Base-by-base conservation (phyloP, 1,140 invertebrate species). In the Drosophila pectinifera region DNA sequence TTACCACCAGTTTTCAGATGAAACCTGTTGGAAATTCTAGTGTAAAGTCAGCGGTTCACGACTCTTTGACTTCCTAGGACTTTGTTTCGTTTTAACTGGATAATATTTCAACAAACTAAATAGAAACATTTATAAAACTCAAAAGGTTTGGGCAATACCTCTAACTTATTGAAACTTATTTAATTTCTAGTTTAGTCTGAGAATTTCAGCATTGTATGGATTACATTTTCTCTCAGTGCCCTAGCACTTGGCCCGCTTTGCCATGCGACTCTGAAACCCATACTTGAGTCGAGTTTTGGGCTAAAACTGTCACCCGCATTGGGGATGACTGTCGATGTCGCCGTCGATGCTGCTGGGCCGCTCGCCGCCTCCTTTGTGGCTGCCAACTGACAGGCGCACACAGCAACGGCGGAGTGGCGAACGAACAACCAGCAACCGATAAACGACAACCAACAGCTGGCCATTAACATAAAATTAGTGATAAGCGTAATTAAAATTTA, bases 381-480 rank as follows among this genome's bases (percentile, higher is more conserved):
- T 28, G 58, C 58, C 43, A 62, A 54, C 45, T 38, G 41, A 38
- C 42, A 61, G 46, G 20, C 28, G n/a, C 57, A 63, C 36, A 49
- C 28, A 45, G 34, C 3, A 54, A 28, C 26, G 24, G 46, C 14
- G 34, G 31, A 51, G 26, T 8, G 6, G 7, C 39, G 28, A 41
- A 31, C 51, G 51, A 45, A 58, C 56, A 65, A 26, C 43, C 64
- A 49, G 36, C 57, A 63, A 63, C 43, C 58, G 58, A 42, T 45
- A 63, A 67, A 26, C 43, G 58, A 42, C 58, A 68, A 53, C 43
- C 78, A 81, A 68, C 84, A 88, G 83, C 67, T 83, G 83, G 75
- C 79, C 78, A 86, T 86, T 86, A 86, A 80, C 83, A 89, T 86
- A 86, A 79, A 86, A 86, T 88, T 88, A 83, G 79, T 83, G 83